phyloP scores from a whole-genome alignment of 2,113 vertebrate species.

The Emydura subglobosa region DNA sequence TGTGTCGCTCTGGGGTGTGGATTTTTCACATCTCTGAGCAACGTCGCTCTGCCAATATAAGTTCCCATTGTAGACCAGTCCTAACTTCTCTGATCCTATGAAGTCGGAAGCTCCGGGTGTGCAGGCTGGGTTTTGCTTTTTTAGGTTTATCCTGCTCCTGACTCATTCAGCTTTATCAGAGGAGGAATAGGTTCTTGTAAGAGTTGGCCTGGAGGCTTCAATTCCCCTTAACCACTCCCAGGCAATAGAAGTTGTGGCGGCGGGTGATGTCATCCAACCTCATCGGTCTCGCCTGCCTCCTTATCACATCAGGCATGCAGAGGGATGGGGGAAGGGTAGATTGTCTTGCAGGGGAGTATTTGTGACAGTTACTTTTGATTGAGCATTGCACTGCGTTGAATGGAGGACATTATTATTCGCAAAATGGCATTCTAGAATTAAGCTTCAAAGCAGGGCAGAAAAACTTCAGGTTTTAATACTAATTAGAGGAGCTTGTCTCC shows the following conservation, averaged over 20 bases:
- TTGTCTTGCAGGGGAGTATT: slow-evolving; percentile 24
- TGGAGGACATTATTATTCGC: slow-evolving; percentile 79
- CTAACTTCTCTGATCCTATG: neutral
- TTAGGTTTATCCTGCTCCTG: neutral
- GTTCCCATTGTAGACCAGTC: neutral
- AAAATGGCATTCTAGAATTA: slow-evolving; percentile 69
- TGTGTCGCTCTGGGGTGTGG: neutral
- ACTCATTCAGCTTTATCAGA: neutral
- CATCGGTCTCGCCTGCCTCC: neutral
- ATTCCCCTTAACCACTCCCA: neutral
- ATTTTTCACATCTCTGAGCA: neutral
- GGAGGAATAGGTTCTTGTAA: neutral
- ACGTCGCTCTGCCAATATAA: neutral
- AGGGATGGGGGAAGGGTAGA: neutral
- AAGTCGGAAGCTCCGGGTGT: neutral
- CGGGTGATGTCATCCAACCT: neutral
- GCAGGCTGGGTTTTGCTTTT: neutral
- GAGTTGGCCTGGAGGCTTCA: neutral
- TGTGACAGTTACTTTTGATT: slow-evolving; percentile 60
- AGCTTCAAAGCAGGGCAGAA: slow-evolving; percentile 72
- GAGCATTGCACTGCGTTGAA: slow-evolving; percentile 54
- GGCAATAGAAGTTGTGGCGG: neutral
- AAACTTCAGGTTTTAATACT: slow-evolving; percentile 78
- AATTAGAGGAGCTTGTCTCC: slow-evolving; percentile 81
- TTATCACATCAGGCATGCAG: neutral